Conservation (phyloP, 1,140 invertebrate species). For the Bilobella aurantiaca region DNA sequence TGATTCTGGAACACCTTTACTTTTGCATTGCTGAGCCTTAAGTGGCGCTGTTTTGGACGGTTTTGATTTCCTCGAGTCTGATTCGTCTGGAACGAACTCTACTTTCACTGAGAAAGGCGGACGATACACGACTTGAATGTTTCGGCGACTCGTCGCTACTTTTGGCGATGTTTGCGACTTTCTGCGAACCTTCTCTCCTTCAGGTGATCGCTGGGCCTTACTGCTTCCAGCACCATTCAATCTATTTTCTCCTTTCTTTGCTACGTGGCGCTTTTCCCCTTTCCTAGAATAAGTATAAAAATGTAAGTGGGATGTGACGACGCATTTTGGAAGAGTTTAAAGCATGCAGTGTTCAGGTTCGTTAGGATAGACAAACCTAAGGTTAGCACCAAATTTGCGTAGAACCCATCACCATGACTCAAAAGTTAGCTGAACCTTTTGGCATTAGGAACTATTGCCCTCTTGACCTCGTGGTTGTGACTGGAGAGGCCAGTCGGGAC, state of each 20-base stretch:
- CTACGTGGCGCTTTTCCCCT: not conserved
- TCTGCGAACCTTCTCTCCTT: slow-evolving; percentile 1
- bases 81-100: slow-evolving; percentile 9
- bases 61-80: not conserved
- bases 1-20: no score
- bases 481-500: not conserved
- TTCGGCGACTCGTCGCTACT: slow-evolving; percentile 7
- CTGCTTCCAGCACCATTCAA: not conserved
- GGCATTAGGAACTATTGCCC: slow-evolving; percentile 29
- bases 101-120: slow-evolving; percentile 33
- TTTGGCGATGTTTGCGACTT: not conserved
- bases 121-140: slow-evolving; percentile 29
- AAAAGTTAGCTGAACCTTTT: slow-evolving; percentile 25
- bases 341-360: not conserved
- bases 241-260: not conserved
- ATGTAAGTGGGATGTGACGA: not conserved
- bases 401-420: not conserved
- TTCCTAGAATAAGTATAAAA: not conserved
- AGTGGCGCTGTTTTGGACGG: not conserved
- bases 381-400: not conserved
- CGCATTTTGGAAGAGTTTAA: not conserved
- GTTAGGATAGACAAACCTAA: not conserved
- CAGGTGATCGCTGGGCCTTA: not conserved
- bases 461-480: slow-evolving; percentile 22
- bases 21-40: not conserved